A percentile compares a stretch with the other conserved stretches of the same genome.
Evolutionary conservation across 2,113 vertebrate species (phyloP).

Genomic region (Pedionomus torquatus): DNA sequence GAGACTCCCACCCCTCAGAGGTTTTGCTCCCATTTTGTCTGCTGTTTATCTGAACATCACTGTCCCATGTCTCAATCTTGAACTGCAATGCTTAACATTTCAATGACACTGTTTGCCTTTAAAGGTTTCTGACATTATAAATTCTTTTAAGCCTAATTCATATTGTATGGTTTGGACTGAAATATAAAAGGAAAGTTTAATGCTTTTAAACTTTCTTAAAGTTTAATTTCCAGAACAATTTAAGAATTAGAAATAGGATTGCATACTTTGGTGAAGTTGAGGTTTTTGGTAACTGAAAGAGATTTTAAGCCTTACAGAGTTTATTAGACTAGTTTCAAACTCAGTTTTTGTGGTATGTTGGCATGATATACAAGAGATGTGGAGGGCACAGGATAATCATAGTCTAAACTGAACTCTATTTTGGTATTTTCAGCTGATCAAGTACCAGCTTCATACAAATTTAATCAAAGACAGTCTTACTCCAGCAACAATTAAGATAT

Average conservation of each 20-base stretch:
- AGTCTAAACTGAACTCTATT: neutral
- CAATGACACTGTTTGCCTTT: neutral
- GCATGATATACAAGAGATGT: neutral
- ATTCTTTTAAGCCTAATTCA: neutral
- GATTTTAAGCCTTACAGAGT: neutral
- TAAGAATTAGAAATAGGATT: neutral
- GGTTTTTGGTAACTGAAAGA: neutral
- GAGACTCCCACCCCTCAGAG: neutral
- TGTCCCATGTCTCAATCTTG: neutral
- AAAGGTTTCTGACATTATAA: neutral
- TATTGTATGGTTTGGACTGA: neutral
- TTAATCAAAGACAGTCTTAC: neutral
- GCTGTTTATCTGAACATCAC: neutral
- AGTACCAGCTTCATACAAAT: neutral
- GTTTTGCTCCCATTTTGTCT: neutral
- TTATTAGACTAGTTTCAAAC: neutral
- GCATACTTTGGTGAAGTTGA: neutral
- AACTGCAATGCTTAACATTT: neutral
- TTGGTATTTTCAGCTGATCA: neutral
- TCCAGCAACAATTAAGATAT: neutral
- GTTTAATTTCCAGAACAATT: neutral
- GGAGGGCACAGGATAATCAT: neutral
- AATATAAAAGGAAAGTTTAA: neutral
- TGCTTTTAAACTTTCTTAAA: too few species aligned
- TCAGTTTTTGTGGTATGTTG: neutral